These are phyloP conservation scores for Luehdorfia chinensis DNA, from an alignment of 1,140 invertebrate genomes.

Conservation along the genomic window DNA sequence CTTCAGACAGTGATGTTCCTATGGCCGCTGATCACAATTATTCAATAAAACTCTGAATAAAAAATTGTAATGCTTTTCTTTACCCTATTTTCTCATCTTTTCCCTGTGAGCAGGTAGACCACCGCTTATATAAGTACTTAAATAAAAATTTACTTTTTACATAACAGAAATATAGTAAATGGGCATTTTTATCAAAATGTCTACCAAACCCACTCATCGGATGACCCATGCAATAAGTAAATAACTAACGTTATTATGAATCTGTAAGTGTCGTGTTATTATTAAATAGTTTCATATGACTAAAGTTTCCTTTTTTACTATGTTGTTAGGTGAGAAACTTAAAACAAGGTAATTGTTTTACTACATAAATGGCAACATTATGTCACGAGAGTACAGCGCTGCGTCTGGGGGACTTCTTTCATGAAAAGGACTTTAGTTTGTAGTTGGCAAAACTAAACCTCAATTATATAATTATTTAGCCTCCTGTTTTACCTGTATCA, in stretches of 20 bases:
- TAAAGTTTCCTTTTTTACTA: no score
- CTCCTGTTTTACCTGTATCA: no score
- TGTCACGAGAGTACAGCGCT: no score
- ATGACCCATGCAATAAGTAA: constrained; percentile 17
- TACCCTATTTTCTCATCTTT: constrained; percentile 20
- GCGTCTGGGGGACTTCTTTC: no score
- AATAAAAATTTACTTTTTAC: constrained; percentile 22
- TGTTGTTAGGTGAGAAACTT: no score
- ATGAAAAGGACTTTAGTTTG: no score
- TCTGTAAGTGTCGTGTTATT: constrained; percentile 20
- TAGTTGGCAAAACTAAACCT: no score
- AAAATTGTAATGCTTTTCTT: constrained; percentile 7
- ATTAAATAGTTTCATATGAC: neutral
- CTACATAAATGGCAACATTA: no score
- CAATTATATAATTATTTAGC: no score
- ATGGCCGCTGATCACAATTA: constrained; percentile 22
- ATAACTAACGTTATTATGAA: constrained; percentile 21
- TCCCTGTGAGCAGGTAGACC: constrained; percentile 19
- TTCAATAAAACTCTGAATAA: no score
- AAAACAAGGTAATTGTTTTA: no score
- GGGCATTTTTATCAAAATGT: neutral
- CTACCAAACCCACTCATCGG: no score
- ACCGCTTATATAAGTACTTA: constrained; percentile 21
- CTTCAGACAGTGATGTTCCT: constrained; percentile 19
- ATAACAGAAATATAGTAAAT: constrained; percentile 15